Conservation (phyloP, 2,888 invertebrate species). For the Epinotia bilunana region DNA sequence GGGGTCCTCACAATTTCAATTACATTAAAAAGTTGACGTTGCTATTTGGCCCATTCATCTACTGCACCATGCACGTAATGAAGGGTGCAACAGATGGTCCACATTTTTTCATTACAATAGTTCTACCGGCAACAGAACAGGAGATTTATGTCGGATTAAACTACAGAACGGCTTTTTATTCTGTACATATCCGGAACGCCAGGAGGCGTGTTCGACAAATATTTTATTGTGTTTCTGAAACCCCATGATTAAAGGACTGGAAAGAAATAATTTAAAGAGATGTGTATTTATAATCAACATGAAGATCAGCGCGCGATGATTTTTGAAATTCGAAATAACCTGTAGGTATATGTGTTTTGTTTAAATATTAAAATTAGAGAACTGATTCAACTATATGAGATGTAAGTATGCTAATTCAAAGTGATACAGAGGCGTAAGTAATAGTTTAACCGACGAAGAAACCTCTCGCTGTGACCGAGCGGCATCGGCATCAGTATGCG, state of each 20-base stretch:
- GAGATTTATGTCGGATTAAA: slow-evolving; percentile 82
- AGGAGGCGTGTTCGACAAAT: slow-evolving; percentile 74
- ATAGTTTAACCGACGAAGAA: slow-evolving; percentile 29
- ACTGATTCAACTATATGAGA: not conserved
- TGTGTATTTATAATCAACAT: slow-evolving; percentile 41
- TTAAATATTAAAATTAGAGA: slow-evolving; percentile 4
- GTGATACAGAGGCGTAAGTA: slow-evolving; percentile 6
- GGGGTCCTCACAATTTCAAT: slow-evolving; percentile 79
- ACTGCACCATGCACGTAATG: slow-evolving; percentile 72
- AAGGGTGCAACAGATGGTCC: slow-evolving; percentile 83
- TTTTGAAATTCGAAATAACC: not conserved
- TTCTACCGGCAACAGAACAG: slow-evolving; percentile 70
- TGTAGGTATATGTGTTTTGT: slow-evolving; percentile 1
- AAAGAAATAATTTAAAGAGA: slow-evolving; percentile 47
- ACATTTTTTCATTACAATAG: slow-evolving; percentile 80
- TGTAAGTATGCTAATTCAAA: slow-evolving; percentile 28
- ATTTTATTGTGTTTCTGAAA: slow-evolving; percentile 69
- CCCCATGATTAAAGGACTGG: slow-evolving; percentile 59
- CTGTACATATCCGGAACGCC: slow-evolving; percentile 75
- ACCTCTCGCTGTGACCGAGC: slow-evolving; percentile 46
- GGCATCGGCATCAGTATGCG: slow-evolving; percentile 73
- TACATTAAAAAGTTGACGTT: slow-evolving; percentile 81
- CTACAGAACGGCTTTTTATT: slow-evolving; percentile 75
- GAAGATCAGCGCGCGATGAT: slow-evolving; percentile 22
- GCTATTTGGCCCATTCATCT: slow-evolving; percentile 72